phyloP scores from a whole-genome alignment of 2,113 vertebrate species.

The Centropus bengalensis region DNA sequence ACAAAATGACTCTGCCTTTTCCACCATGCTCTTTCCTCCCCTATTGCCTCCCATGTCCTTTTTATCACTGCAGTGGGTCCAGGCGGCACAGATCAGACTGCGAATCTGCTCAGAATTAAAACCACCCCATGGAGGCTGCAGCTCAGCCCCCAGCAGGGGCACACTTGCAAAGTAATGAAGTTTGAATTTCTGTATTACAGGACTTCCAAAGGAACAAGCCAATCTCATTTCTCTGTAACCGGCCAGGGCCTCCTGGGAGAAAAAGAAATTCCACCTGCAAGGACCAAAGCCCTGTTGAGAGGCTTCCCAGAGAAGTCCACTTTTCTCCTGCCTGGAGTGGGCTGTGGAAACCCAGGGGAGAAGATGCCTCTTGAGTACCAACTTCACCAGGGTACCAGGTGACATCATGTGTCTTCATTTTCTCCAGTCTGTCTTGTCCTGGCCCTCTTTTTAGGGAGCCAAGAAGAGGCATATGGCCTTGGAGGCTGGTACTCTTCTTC shows the following conservation, averaged over 20 bases:
- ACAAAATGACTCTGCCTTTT: slow-evolving; percentile 19
- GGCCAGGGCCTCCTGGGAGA: background rate
- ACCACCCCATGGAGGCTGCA: background rate
- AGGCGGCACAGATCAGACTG: background rate
- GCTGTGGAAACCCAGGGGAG: background rate
- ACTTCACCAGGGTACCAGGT: background rate
- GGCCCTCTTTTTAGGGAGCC: background rate
- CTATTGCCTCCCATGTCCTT: slow-evolving; percentile 7
- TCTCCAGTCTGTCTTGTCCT: background rate
- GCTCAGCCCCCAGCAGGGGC: background rate
- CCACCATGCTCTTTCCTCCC: background rate
- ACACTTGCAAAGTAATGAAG: background rate
- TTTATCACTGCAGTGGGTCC: slow-evolving; percentile 10
- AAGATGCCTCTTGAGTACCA: background rate
- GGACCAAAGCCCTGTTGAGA: background rate
- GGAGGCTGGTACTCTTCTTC: background rate
- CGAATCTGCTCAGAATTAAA: slow-evolving; percentile 33
- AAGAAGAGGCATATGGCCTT: fast-evolving
- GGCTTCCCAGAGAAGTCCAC: background rate
- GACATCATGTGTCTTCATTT: background rate
- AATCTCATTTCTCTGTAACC: background rate
- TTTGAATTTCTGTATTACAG: background rate
- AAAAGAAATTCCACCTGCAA: background rate
- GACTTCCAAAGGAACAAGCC: background rate
- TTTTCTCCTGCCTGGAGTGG: background rate